Percentiles rank a stretch among this genome's conserved stretches.
Conservation (phyloP, 2,113 vertebrate genomes). For the Sphaerodactylus townsendi region DNA sequence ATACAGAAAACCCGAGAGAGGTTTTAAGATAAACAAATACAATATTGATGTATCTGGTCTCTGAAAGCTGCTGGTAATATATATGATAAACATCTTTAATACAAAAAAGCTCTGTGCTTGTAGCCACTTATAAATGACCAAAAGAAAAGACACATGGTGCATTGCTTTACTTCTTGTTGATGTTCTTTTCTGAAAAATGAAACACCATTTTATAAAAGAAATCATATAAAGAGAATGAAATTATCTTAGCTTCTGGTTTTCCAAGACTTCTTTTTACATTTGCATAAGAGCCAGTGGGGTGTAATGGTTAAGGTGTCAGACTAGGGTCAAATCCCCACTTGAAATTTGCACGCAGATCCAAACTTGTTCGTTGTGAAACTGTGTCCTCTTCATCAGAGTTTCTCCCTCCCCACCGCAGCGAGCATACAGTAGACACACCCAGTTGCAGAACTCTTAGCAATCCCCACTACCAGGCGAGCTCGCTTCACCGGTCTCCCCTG, state of each 20-base stretch:
- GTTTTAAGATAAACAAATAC: slow-evolving; percentile 55
- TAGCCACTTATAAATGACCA: slow-evolving; percentile 27
- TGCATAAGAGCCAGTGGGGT: no score
- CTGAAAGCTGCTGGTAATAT: slow-evolving; percentile 40
- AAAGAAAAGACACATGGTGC: not conserved
- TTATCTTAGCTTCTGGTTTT: rapidly evolving
- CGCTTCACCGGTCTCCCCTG: no score
- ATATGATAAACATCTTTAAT: slow-evolving; percentile 62
- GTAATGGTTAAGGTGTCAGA: no score
- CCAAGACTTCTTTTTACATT: not conserved
- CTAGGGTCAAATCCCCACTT: no score
- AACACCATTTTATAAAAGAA: not conserved
- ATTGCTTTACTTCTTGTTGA: slow-evolving; percentile 36
- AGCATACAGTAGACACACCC: no score
- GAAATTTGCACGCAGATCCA: no score
- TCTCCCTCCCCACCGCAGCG: no score
- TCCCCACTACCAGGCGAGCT: no score
- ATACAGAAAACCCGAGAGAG: slow-evolving; percentile 1
- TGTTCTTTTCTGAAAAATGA: not conserved
- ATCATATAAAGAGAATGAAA: not conserved
- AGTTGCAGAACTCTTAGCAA: no score
- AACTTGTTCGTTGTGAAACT: no score
- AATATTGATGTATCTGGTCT: slow-evolving; percentile 51
- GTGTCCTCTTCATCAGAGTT: no score
- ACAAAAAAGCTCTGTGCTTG: slow-evolving; percentile 27